Base-by-base conservation (phyloP, 2,888 invertebrate species). In the Melolontha melolontha region DNA sequence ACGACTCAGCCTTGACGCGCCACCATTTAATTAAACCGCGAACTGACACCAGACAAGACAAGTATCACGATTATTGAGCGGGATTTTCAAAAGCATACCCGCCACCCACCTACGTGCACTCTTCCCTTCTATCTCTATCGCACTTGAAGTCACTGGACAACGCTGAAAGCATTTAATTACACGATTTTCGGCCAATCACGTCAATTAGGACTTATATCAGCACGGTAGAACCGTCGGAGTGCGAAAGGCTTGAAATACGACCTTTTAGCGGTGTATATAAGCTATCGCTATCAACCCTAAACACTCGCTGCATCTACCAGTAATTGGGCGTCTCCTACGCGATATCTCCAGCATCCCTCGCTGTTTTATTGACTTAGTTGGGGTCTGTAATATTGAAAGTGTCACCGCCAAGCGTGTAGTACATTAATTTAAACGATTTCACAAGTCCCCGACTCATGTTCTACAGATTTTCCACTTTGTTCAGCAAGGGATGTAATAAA, bases 321-420 rank as follows among this genome's bases (percentile, higher is more conserved):
- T 79, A 79, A 79, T 79, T 79, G 79, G 78, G 77, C 78, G 74
- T 75, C 76, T 75, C 73, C 74, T 74, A 75, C 76, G 69, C 77
- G 77, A 75, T 73, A 74, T 62, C 67, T 42, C 71, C 72, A 74
- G 72, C 76, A 74, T 76, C 76, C 67, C 62, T 63, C 63, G 72
- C 68, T 74, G 75, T 78, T 76, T 79, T 78, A 79, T 79, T 77
- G 77, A 78, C 78, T 78, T 70, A 75, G 75, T 79, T 79, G 75
- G 75, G 70, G 77, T 76, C 72, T 69, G 74, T 75, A 78, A 79
- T 80, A 80, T 80, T 79, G 80, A 77, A 77, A 77, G 73, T 76
- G 79, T 79, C 79, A 78, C 77, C 79, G 66, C 73, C 75, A 76
- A 76, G 76, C 75, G 72, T 74, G 71, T 74, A 77, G 74, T 78